Evolutionary conservation across 2,113 vertebrate species (phyloP).

Genomic region (Candoia aspera): DNA sequence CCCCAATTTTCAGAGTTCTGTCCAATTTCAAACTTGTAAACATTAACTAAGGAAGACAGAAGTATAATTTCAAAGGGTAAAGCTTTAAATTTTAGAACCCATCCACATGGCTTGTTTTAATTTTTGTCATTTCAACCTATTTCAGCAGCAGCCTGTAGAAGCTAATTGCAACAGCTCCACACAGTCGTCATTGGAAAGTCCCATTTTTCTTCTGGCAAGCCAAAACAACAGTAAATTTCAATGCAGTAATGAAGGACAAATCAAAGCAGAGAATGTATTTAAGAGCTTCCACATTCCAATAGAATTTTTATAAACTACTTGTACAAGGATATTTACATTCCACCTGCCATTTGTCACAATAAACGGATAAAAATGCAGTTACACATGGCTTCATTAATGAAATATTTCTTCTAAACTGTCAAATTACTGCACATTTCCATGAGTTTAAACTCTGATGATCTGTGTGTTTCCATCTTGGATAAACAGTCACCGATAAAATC

Average conservation of each 20-base stretch:
- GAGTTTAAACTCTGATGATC: slow-evolving; percentile 1
- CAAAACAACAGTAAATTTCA: background rate
- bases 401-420: background rate
- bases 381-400: slow-evolving; percentile 3
- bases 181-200: background rate
- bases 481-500: background rate
- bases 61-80: background rate
- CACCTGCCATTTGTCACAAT: slow-evolving; percentile 34
- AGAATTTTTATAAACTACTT: slow-evolving; percentile 35
- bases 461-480: background rate
- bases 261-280: background rate
- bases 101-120: background rate
- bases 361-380: slow-evolving; percentile 11
- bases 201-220: background rate
- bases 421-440: background rate
- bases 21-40: background rate
- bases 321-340: slow-evolving; percentile 33
- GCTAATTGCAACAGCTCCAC: background rate
- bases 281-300: slow-evolving; percentile 10
- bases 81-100: background rate
- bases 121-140: background rate
- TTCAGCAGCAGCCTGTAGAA: background rate
- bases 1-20: background rate
- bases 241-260: background rate
- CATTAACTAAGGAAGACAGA: background rate